phyloP scores from a whole-genome alignment of 2,113 vertebrate species.

The rat (Rattus norvegicus) region DNA sequence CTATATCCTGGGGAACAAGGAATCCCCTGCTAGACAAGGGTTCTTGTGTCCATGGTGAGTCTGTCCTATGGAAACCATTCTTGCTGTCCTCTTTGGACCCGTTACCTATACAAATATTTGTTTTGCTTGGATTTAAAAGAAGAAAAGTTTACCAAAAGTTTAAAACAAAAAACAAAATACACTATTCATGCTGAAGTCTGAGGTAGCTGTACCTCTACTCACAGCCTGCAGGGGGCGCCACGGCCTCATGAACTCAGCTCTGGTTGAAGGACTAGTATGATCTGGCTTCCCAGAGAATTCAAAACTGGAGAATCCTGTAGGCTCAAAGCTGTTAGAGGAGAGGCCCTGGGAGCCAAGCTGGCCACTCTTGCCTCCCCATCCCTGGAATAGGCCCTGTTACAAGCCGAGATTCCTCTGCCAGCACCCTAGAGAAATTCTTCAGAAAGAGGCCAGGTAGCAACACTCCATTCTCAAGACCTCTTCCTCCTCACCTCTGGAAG shows the following conservation, averaged over 20 bases:
- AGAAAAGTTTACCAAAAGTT: slow-evolving; percentile 5
- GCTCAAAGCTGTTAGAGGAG: neutral
- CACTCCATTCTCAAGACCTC: neutral
- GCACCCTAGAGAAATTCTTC: neutral
- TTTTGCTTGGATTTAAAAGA: neutral
- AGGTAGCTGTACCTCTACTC: neutral
- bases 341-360: neutral
- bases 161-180: neutral
- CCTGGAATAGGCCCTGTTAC: neutral
- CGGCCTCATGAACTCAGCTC: slow-evolving; percentile 52
- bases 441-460: neutral
- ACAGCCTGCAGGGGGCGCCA: slow-evolving; percentile 81
- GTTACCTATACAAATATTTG: neutral
- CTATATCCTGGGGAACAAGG: neutral
- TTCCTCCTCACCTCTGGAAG: neutral
- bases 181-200: neutral
- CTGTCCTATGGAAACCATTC: neutral
- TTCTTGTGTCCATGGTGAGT: neutral
- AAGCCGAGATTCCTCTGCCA: neutral
- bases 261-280: accelerated
- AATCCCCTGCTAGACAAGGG: neutral
- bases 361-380: neutral
- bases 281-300: slow-evolving; percentile 22
- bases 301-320: neutral
- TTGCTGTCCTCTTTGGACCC: neutral